Percentiles rank a stretch among this genome's conserved stretches.
Evolutionary conservation across 1,140 invertebrate genomes (phyloP).

Genomic region (Eciton burchellii): DNA sequence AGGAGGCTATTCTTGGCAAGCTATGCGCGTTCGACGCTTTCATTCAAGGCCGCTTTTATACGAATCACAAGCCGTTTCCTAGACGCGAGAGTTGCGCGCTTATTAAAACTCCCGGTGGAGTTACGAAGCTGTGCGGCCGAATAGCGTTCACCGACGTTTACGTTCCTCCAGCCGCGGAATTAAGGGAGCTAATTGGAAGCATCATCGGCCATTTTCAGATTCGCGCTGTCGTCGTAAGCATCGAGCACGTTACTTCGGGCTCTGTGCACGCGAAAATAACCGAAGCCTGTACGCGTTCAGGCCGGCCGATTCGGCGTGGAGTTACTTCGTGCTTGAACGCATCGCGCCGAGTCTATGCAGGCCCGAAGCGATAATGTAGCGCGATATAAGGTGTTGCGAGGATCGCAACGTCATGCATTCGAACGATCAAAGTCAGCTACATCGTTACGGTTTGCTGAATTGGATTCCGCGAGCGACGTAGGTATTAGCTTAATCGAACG

Average conservation of each 20-base stretch:
- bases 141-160: background rate
- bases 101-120: background rate
- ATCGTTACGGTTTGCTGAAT: conserved; percentile 41
- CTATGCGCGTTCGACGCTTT: background rate
- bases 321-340: background rate
- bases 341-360: background rate
- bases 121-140: background rate
- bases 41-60: conserved; percentile 2
- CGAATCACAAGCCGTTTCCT: background rate
- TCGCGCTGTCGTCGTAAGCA: background rate
- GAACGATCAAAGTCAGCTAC: conserved; percentile 45
- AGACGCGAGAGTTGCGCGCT: background rate
- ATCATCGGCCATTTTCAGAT: background rate
- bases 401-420: conserved; percentile 39
- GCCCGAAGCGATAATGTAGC: conserved; percentile 40
- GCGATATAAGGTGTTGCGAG: conserved; percentile 39
- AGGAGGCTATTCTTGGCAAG: conserved; percentile 1
- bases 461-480: conserved; percentile 27
- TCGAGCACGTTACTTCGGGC: background rate
- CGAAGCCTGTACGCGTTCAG: background rate
- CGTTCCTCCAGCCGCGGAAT: background rate
- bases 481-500: conserved; percentile 26
- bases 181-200: conserved; percentile 5
- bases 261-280: background rate
- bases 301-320: conserved; percentile 22